A percentile compares a stretch with the other conserved stretches of the same genome.
Evolutionary conservation across 2,888 invertebrate species (phyloP).

Genomic region (Lutraria lutraria): DNA sequence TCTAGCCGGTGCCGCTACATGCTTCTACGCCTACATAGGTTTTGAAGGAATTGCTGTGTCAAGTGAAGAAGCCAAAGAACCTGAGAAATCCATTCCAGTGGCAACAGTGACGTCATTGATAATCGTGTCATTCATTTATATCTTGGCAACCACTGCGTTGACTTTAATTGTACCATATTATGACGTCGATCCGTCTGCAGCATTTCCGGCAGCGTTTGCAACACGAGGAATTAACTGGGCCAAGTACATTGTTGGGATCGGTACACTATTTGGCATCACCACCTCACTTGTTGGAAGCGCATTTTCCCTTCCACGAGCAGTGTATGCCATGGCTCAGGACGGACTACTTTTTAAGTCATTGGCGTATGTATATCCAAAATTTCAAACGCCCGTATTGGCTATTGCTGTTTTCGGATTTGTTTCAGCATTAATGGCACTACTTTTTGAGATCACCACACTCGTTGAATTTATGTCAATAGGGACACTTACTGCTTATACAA

Average conservation of each 20-base stretch:
- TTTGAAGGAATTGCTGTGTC: conserved; percentile 87
- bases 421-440: conserved; percentile 90
- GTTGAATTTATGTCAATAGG: conserved; percentile 98
- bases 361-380: conserved; percentile 92
- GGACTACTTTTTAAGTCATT: conserved; percentile 92
- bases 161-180: conserved; percentile 84
- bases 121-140: conserved; percentile 83
- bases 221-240: conserved; percentile 82
- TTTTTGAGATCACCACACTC: conserved; percentile 95
- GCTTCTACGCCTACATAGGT: conserved; percentile 87
- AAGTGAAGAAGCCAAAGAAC: conserved; percentile 86
- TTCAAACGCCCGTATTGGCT: conserved; percentile 89
- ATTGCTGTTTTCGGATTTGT: conserved; percentile 83
- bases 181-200: conserved; percentile 80
- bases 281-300: conserved; percentile 91
- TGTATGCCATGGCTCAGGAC: conserved; percentile 96
- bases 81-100: conserved; percentile 86
- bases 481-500: conserved; percentile 96
- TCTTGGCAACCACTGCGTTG: conserved; percentile 81
- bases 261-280: conserved; percentile 84
- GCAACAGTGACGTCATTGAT: conserved; percentile 83
- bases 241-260: conserved; percentile 84
- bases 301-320: conserved; percentile 94
- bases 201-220: conserved; percentile 84
- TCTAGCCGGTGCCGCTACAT: conserved; percentile 86